Evolutionary conservation across 2,888 invertebrate species (phyloP).

Genomic region (Brachyptera putata): DNA sequence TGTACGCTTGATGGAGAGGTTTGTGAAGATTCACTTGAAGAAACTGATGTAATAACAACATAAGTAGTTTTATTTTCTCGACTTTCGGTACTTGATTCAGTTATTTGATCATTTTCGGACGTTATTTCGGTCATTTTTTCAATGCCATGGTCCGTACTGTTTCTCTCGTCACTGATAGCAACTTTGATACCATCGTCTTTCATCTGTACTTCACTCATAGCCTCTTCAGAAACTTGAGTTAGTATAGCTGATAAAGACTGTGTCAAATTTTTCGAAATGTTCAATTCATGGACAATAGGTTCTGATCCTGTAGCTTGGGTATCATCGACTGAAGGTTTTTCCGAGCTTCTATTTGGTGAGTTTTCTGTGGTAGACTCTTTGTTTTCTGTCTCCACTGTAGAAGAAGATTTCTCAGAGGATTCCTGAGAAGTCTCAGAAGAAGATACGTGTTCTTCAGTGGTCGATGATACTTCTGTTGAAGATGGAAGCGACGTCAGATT

Average conservation of each 20-base stretch:
- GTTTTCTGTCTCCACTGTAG: no score
- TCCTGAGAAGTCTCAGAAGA: no score
- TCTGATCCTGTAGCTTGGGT: no score
- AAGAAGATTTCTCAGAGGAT: no score
- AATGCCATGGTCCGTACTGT: neutral
- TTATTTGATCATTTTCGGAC: neutral
- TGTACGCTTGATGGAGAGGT: neutral
- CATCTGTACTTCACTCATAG: no score
- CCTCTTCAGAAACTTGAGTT: neutral
- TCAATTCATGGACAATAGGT: neutral
- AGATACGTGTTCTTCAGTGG: neutral
- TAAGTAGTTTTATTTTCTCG: neutral
- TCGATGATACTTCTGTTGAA: neutral
- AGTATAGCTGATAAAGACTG: neutral
- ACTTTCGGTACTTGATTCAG: neutral
- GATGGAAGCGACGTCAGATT: neutral
- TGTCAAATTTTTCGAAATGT: neutral
- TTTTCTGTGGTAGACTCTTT: no score
- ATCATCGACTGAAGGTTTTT: no score
- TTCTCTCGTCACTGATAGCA: neutral
- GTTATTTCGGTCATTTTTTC: neutral
- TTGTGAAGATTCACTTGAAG: neutral
- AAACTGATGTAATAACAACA: neutral
- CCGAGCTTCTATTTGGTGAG: no score
- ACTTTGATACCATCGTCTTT: no score